Evolutionary conservation across 2,888 invertebrate species (phyloP), one percentile per base, ranked within the genome.

Genomic region (Agriopis marginaria): DNA sequence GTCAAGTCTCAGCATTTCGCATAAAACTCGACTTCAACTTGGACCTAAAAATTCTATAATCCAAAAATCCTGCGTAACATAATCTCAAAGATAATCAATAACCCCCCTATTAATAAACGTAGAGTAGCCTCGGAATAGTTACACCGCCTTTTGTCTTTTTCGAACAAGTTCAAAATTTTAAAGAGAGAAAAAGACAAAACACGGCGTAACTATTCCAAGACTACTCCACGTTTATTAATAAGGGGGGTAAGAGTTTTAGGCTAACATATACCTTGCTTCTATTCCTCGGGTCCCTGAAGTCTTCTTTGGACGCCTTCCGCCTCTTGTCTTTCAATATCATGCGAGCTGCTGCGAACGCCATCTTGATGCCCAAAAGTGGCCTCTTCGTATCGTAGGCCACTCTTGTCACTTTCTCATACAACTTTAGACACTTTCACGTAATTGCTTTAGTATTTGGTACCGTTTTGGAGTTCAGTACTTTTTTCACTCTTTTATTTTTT

Each of bases 281-380:
- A 84, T 96, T 97, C 85, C 97, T 95, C 86, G 96, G 90, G 68
- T 95, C 95, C 69, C 96, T 94, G 91, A 96, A 97, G 89, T 97
- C 97, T 86, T 97, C 97, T 86, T 97, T 97, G 64, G 97, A 97
- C 61, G 97, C 95, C 95, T 97, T 97, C 85, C 97, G 94, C 80
- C 97, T 90, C 86, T 97, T 97, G 90, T 97, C 97, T 93, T 97
- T 97, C 79, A 97, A 94, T 83, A 97, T 97, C 97, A 97, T 97
- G 65, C 97, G 95, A 64, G 97, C 97, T 55, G 97, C 97, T 58
- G 97, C 97, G 87, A 97, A 97, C 89, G 97, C 97, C 97, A 97
- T 97, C 81, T 95, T 95, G 79, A 77, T 70, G 63, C 69, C 72
- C 47, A 75, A 63, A 47, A 77, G 74, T 63, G 67, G 72, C 66